A percentile compares a stretch with the other conserved stretches of the same genome.
These are phyloP conservation scores for Aphodius granarius DNA, from an alignment of 2,888 invertebrate species.

Conservation along the genomic window DNA sequence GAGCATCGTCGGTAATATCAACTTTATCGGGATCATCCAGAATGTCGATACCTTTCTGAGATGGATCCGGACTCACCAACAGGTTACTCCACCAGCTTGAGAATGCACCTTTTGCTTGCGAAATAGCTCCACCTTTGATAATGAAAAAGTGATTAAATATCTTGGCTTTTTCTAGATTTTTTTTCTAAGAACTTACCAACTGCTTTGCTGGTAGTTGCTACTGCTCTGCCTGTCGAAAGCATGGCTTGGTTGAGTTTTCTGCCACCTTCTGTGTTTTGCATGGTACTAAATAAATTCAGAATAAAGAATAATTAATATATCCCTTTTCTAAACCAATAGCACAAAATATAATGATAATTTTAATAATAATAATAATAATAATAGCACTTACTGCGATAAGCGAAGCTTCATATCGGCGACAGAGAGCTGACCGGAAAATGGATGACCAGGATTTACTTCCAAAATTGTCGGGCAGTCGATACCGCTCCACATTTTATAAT, in stretches of 20 bases:
- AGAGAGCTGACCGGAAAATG: constrained; percentile 91
- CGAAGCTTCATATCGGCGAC: constrained; percentile 92
- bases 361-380: too few relatives aligned
- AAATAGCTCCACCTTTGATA: constrained; percentile 73
- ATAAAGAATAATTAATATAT: neutral
- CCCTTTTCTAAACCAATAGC: too few relatives aligned
- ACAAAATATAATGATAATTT: too few relatives aligned
- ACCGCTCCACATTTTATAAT: constrained; percentile 82
- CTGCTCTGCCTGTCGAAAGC: constrained; percentile 86
- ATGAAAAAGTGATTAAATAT: neutral
- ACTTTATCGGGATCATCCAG: constrained; percentile 30
- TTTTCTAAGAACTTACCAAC: constrained; percentile 58
- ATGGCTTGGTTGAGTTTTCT: constrained; percentile 93
- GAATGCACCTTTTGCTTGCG: constrained; percentile 86
- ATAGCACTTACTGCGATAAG: constrained; percentile 78
- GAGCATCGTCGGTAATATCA: constrained; percentile 22
- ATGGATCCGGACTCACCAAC: constrained; percentile 56
- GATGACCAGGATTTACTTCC: constrained; percentile 80
- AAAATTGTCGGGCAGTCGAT: constrained; percentile 69
- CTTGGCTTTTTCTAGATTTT: constrained; percentile 1
- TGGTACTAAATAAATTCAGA: constrained; percentile 66
- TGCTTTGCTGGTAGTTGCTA: constrained; percentile 76
- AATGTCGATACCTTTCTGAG: constrained; percentile 41
- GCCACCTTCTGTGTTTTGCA: constrained; percentile 93
- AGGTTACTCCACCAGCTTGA: constrained; percentile 85